Conservation (phyloP, 2,797 vertebrate species). For the Diceros bicornis region DNA sequence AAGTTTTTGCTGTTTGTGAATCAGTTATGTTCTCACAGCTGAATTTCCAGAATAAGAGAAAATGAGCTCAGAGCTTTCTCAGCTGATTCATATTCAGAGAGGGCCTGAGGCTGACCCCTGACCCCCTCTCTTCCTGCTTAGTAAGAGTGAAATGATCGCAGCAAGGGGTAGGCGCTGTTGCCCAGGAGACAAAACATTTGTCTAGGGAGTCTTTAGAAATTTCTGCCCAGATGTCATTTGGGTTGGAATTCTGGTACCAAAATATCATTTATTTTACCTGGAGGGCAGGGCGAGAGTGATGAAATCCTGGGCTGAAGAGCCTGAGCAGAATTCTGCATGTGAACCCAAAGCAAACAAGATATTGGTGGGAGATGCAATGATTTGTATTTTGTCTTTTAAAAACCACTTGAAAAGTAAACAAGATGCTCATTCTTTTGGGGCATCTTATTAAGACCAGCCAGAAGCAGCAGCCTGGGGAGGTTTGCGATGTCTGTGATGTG, state of each 20-base stretch:
- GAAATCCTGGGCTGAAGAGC: not conserved
- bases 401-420: not conserved
- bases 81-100: not conserved
- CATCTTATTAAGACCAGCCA: not conserved
- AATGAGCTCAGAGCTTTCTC: not conserved
- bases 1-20: not conserved
- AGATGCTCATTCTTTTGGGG: not conserved
- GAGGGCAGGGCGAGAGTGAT: not conserved
- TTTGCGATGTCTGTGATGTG: not conserved
- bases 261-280: conserved; percentile 37
- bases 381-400: conserved; percentile 44
- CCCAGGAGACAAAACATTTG: conserved; percentile 11
- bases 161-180: not conserved
- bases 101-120: not conserved
- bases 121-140: not conserved
- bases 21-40: not conserved
- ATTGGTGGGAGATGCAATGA: not conserved
- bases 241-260: conserved; percentile 30
- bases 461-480: not conserved
- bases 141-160: not conserved
- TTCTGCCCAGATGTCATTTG: not conserved
- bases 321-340: not conserved
- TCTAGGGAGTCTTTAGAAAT: conserved; percentile 10
- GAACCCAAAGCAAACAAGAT: conserved; percentile 24
- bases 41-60: not conserved